Conservation (phyloP, 1,140 invertebrate species). For the Metopolophium dirhodum region DNA sequence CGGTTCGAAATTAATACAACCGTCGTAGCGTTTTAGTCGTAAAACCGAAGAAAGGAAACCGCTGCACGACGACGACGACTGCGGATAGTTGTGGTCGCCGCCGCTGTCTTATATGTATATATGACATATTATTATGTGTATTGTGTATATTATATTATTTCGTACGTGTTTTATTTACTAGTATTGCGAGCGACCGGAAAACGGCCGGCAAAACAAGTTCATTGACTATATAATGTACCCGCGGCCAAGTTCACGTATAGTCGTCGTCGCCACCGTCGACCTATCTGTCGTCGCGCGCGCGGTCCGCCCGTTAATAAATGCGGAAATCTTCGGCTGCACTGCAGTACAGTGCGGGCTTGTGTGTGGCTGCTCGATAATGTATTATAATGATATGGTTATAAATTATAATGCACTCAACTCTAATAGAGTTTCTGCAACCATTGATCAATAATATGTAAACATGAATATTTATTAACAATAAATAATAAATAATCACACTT, state of each 20-base stretch:
- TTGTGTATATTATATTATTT: slow-evolving; percentile 8
- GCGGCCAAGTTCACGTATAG: neutral
- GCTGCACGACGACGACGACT: neutral
- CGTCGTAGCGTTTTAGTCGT: neutral
- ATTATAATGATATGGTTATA: neutral
- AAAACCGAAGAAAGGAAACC: neutral
- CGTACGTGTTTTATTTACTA: slow-evolving; percentile 1
- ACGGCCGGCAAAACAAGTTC: slow-evolving; percentile 23
- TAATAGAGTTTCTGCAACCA: neutral
- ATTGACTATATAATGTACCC: slow-evolving; percentile 17
- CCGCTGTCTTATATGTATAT: neutral
- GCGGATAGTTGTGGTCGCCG: neutral
- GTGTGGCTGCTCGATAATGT: neutral
- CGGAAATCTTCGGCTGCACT: neutral
- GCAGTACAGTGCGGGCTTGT: neutral
- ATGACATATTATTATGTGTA: neutral
- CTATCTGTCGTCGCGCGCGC: neutral
- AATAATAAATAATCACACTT: neutral
- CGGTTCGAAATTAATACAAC: neutral
- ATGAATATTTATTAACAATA: too few relatives aligned
- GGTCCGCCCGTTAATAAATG: neutral
- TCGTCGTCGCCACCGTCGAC: neutral
- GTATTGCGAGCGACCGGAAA: slow-evolving; percentile 10
- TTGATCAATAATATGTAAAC: neutral
- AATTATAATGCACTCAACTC: neutral